Conservation (phyloP, 2,888 invertebrate genomes). For the Aphodius sticticus region DNA sequence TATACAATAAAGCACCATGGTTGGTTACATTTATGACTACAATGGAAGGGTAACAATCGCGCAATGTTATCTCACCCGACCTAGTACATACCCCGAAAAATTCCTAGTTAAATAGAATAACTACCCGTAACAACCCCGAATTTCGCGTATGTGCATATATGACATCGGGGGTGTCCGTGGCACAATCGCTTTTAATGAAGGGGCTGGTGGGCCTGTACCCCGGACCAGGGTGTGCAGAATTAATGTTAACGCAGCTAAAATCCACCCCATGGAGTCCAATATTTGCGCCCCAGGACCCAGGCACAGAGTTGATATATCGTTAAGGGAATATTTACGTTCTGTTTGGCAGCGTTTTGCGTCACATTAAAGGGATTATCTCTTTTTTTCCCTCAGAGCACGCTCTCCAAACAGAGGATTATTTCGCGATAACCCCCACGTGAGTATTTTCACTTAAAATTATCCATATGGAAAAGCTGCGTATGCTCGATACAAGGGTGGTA, state of each 20-base stretch:
- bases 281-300: background rate
- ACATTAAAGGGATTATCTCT: slow-evolving; percentile 20
- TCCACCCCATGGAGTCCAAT: background rate
- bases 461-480: background rate
- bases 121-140: background rate
- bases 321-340: slow-evolving; percentile 13
- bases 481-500: too few relatives aligned
- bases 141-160: background rate
- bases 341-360: slow-evolving; percentile 13
- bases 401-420: background rate
- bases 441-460: background rate
- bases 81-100: background rate
- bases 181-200: slow-evolving; percentile 12
- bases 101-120: background rate
- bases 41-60: background rate
- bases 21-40: background rate
- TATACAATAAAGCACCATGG: too few relatives aligned
- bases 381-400: slow-evolving; percentile 4
- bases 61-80: background rate
- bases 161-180: background rate
- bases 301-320: slow-evolving; percentile 12
- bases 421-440: background rate
- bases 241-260: slow-evolving; percentile 13
- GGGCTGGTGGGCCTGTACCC: slow-evolving; percentile 16
- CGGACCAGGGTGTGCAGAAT: slow-evolving; percentile 16